Evolutionary conservation across 2,888 invertebrate genomes (phyloP).

Genomic region (Azorinus chamasolen): DNA sequence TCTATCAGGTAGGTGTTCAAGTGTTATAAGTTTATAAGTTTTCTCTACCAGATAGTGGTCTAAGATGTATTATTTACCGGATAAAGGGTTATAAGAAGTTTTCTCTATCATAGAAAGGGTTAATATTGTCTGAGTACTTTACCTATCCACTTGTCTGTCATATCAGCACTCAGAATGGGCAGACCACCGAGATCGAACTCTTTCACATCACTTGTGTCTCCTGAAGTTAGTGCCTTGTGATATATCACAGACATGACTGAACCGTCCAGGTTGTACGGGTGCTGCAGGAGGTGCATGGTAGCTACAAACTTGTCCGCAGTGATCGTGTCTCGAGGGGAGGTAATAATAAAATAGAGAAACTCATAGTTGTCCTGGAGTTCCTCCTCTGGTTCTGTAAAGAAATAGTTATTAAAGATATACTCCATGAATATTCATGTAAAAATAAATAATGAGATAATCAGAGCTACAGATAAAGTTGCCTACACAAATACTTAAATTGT

Average conservation of each 20-base stretch:
- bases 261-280: constrained; percentile 66
- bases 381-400: constrained; percentile 70
- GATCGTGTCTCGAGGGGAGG: constrained; percentile 54
- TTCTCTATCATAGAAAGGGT: too few species aligned
- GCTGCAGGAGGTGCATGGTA: constrained; percentile 54
- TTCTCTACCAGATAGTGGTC: too few species aligned
- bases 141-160: constrained; percentile 42
- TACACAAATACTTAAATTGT: too few species aligned
- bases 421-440: too few species aligned
- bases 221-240: constrained; percentile 20
- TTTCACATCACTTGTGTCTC: background rate
- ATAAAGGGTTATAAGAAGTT: too few species aligned
- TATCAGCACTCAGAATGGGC: constrained; percentile 42
- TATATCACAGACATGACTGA: constrained; percentile 47
- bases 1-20: too few species aligned
- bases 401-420: too few species aligned
- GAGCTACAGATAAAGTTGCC: too few species aligned
- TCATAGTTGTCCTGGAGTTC: constrained; percentile 65
- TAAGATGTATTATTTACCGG: too few species aligned
- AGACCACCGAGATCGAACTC: constrained; percentile 46
- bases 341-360: constrained; percentile 68
- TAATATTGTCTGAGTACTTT: background rate
- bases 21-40: too few species aligned
- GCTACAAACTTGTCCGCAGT: constrained; percentile 48
- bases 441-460: too few species aligned